Percentiles rank a stretch among this genome's conserved stretches.
Conservation (phyloP, 2,888 invertebrate genomes). For the Hypselothyrea guttata region DNA sequence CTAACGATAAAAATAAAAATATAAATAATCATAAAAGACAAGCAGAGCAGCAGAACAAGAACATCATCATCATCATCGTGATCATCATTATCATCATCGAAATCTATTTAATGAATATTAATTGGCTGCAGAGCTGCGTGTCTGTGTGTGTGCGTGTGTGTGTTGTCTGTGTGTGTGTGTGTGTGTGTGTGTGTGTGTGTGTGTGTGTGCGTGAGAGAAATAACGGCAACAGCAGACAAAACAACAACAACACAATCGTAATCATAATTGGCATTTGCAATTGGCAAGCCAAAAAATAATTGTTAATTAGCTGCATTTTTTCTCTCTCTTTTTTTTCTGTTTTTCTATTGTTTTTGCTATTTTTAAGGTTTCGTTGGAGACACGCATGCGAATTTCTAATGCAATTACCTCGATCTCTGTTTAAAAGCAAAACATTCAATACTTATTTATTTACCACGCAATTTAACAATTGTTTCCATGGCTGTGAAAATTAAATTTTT, state of each 20-base stretch:
- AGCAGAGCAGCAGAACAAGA: slow-evolving; percentile 11
- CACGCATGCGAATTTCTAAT: slow-evolving; percentile 74
- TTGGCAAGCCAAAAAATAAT: slow-evolving; percentile 69
- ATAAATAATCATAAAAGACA: slow-evolving; percentile 27
- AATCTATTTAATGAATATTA: slow-evolving; percentile 72
- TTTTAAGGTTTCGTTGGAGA: slow-evolving; percentile 60
- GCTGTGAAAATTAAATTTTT: too few relatives aligned
- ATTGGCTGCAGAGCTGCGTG: slow-evolving; percentile 62
- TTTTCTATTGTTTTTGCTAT: slow-evolving; percentile 31
- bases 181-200: slow-evolving; percentile 14
- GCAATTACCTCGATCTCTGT: too few relatives aligned
- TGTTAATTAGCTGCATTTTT: slow-evolving; percentile 62
- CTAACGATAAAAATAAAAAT: slow-evolving; percentile 58
- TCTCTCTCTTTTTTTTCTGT: slow-evolving; percentile 14
- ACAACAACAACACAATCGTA: slow-evolving; percentile 27
- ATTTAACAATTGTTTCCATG: too few relatives aligned
- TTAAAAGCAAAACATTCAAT: too few relatives aligned
- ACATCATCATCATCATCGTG: slow-evolving; percentile 48
- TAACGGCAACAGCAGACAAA: slow-evolving; percentile 60
- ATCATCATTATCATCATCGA: slow-evolving; percentile 51
- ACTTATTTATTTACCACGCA: too few relatives aligned
- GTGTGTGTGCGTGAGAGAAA: slow-evolving; percentile 48
- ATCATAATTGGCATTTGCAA: slow-evolving; percentile 59
- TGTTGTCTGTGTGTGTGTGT: slow-evolving; percentile 3
- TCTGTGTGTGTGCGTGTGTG: slow-evolving; percentile 23